A percentile compares a stretch with the other conserved stretches of the same genome.
phyloP scores from a whole-genome alignment of 2,888 invertebrate genomes.

The Agrenia bidenticulata region DNA sequence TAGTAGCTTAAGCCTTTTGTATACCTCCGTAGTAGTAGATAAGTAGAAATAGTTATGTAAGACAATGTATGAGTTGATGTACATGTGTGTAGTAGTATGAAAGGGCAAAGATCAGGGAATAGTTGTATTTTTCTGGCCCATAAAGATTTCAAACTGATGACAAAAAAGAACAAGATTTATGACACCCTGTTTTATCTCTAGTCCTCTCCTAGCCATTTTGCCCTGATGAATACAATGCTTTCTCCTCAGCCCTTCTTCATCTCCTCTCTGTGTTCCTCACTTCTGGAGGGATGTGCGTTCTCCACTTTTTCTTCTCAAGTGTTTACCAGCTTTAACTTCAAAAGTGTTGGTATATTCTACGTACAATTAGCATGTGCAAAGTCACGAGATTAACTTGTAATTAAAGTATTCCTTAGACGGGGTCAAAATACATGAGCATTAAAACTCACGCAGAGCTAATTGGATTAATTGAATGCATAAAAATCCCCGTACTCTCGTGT shows the following conservation, averaged over 20 bases:
- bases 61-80: background rate
- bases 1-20: background rate
- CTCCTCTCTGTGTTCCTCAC: background rate
- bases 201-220: background rate
- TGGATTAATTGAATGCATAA: too few relatives aligned
- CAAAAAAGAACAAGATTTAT: slow-evolving; percentile 30
- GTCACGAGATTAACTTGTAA: too few relatives aligned
- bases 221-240: slow-evolving; percentile 5
- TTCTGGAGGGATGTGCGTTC: too few relatives aligned
- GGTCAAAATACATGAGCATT: too few relatives aligned
- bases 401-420: too few relatives aligned
- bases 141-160: slow-evolving; percentile 35
- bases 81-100: background rate
- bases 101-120: slow-evolving; percentile 16
- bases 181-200: slow-evolving; percentile 26
- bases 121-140: slow-evolving; percentile 30
- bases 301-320: too few relatives aligned
- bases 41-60: background rate
- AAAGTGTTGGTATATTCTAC: too few relatives aligned
- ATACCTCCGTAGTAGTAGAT: background rate
- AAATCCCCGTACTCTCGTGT: too few relatives aligned
- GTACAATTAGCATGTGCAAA: too few relatives aligned
- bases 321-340: too few relatives aligned
- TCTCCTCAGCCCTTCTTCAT: background rate
- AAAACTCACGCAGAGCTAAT: too few relatives aligned